Conservation (phyloP, 2,888 invertebrate species). For the Rotaria macrura region DNA sequence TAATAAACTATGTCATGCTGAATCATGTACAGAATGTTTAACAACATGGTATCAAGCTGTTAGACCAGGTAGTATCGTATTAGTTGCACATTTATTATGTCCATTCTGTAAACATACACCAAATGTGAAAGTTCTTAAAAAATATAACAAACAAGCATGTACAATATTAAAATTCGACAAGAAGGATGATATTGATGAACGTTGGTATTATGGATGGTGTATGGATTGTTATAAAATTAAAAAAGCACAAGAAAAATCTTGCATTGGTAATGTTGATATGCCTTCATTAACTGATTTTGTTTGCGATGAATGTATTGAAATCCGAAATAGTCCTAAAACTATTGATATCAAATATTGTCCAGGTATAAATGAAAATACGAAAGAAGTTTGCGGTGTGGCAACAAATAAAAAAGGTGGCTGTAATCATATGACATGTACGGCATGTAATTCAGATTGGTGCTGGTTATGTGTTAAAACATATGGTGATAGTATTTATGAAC, state of each 20-base stretch:
- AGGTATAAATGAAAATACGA: neutral
- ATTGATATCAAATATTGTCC: neutral
- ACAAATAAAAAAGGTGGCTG: too few species aligned
- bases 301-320: too few species aligned
- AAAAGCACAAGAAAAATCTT: neutral
- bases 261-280: too few species aligned
- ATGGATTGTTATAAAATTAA: neutral
- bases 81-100: neutral
- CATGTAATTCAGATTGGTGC: neutral
- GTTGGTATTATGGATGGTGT: constrained; percentile 1
- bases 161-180: neutral
- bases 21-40: constrained; percentile 6
- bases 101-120: neutral
- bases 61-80: neutral
- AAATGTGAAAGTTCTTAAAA: neutral
- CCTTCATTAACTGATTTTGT: too few species aligned
- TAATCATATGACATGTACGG: neutral
- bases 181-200: neutral
- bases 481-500: neutral
- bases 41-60: neutral
- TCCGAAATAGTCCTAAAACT: too few species aligned
- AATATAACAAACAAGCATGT: neutral
- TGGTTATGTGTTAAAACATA: neutral
- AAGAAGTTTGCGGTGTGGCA: too few species aligned
- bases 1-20: neutral